A percentile compares a stretch with the other conserved stretches of the same genome.
These are phyloP conservation scores for Micromesistius poutassou DNA, from an alignment of 2,797 vertebrate species.

Conservation along the genomic window DNA sequence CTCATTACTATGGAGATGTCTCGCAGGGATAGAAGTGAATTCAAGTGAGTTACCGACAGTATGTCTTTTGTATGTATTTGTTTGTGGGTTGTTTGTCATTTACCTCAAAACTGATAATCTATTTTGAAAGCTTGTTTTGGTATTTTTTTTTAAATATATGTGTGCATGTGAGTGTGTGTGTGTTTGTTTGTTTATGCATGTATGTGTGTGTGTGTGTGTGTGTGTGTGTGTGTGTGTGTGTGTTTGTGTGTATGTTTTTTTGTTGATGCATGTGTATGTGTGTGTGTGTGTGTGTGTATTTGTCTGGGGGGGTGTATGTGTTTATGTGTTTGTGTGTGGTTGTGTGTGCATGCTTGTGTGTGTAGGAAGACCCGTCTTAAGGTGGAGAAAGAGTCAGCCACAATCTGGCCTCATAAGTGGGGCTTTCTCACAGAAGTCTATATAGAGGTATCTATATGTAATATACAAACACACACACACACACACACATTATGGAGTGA, in stretches of 20 bases:
- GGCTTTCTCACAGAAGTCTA: constrained; percentile 72
- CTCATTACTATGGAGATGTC: not conserved
- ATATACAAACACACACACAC: not conserved
- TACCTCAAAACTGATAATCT: no score
- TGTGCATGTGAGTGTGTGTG: no score
- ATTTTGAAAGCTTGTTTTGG: no score
- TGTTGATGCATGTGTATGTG: no score
- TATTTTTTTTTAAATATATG: no score
- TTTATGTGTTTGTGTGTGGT: constrained; percentile 15
- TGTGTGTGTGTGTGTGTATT: constrained; percentile 3
- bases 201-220: no score
- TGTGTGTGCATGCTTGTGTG: constrained; percentile 18
- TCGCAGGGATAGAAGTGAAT: not conserved
- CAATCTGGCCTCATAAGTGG: constrained; percentile 80
- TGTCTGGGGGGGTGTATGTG: not conserved
- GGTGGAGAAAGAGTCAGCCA: constrained; percentile 57
- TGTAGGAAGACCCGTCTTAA: constrained; percentile 60
- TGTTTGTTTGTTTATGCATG: no score
- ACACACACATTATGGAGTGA: not conserved
- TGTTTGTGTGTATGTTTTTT: no score
- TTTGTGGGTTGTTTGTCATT: no score
- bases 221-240: no score
- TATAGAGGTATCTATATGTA: constrained; percentile 42
- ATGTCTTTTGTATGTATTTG: no score
- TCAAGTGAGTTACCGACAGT: no score